Conservation (phyloP, 2,888 invertebrate species). For the Diaperis boleti region DNA sequence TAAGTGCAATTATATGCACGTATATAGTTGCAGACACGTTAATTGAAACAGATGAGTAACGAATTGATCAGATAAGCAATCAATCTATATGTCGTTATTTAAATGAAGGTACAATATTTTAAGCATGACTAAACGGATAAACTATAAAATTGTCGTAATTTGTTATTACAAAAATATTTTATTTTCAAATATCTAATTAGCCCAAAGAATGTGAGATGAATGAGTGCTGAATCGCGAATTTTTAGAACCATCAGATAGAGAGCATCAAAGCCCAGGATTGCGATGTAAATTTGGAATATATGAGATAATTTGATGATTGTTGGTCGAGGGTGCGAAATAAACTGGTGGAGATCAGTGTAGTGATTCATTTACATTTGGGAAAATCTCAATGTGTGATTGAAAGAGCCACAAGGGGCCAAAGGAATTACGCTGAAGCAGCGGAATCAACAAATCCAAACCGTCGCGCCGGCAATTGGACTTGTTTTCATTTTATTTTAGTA, state of each 20-base stretch:
- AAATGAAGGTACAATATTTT: conserved; percentile 1
- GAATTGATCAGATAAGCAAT: conserved; percentile 3
- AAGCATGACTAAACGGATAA: background rate
- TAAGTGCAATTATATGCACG: conserved; percentile 13
- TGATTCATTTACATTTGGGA: conserved; percentile 56
- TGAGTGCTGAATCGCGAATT: no score
- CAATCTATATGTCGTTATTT: background rate
- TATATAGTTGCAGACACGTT: conserved; percentile 24
- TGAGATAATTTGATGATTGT: background rate
- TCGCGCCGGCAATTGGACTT: conserved; percentile 61
- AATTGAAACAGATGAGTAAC: conserved; percentile 13
- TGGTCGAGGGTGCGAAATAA: conserved; percentile 13
- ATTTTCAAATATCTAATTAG: no score
- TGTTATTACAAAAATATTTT: background rate
- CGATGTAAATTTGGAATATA: background rate
- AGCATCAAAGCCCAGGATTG: no score
- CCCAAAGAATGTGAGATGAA: no score
- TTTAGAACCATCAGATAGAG: no score
- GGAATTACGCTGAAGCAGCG: conserved; percentile 55
- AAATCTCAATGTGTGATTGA: conserved; percentile 59
- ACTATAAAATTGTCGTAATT: background rate
- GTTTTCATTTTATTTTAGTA: conserved; percentile 65
- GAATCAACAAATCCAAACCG: conserved; percentile 59
- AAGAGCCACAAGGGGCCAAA: conserved; percentile 60
- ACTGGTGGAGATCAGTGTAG: conserved; percentile 27